Evolutionary conservation across 2,888 invertebrate genomes (phyloP).

Genomic region (Spialia ferax): DNA sequence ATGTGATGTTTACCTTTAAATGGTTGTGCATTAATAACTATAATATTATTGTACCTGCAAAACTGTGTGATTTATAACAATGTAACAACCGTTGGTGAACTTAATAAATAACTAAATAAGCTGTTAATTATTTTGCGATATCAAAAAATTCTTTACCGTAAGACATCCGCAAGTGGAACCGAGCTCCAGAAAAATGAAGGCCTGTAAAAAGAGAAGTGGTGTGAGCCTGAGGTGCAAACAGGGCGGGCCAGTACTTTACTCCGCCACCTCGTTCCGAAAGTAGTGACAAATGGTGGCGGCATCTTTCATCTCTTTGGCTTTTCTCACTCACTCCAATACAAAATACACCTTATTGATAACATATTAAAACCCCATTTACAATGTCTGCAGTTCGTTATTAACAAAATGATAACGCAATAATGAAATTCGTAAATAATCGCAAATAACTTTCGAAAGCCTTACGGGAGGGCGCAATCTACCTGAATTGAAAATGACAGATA

Average conservation of each 20-base stretch:
- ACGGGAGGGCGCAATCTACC: constrained; percentile 61
- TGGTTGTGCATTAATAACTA: too few relatives aligned
- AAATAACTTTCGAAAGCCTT: constrained; percentile 72
- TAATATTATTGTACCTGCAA: too few relatives aligned
- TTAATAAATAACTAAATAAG: too few relatives aligned
- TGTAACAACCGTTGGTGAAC: too few relatives aligned
- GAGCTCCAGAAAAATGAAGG: constrained; percentile 44
- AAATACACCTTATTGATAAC: constrained; percentile 53
- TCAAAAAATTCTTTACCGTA: constrained; percentile 8
- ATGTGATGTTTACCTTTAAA: too few relatives aligned
- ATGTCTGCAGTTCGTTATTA: constrained; percentile 55
- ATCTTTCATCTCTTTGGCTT: constrained; percentile 77
- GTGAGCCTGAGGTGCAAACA: constrained; percentile 71
- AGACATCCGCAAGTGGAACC: constrained; percentile 16
- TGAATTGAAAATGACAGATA: constrained; percentile 63
- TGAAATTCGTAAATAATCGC: constrained; percentile 83
- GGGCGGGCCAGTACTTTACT: constrained; percentile 78
- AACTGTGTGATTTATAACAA: too few relatives aligned
- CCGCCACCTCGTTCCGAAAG: constrained; percentile 79
- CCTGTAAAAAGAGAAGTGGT: constrained; percentile 60
- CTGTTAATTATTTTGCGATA: too few relatives aligned
- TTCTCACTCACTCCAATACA: constrained; percentile 49
- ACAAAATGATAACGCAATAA: constrained; percentile 79
- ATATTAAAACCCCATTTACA: constrained; percentile 47
- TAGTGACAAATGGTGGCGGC: constrained; percentile 84